Conservation (phyloP, 2,797 vertebrate genomes). For the Enteromius treurensis region DNA sequence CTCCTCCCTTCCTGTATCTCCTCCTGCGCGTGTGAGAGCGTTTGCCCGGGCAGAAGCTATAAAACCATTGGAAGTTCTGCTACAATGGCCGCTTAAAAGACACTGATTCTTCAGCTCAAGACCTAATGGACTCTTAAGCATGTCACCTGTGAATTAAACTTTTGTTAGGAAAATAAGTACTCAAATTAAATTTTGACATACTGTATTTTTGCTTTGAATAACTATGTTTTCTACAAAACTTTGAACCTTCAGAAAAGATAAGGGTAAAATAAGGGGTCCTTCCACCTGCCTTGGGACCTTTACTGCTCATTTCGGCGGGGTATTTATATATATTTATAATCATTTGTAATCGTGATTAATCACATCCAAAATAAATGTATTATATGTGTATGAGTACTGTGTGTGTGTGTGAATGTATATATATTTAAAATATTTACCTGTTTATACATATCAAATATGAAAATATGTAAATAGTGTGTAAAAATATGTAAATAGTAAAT, state of each 20-base stretch:
- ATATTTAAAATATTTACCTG: no score
- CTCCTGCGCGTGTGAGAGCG: conserved; percentile 65
- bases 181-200: neutral
- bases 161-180: conserved; percentile 16
- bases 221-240: neutral
- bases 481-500: no score
- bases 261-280: no score
- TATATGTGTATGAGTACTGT: neutral
- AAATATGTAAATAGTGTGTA: no score
- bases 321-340: no score
- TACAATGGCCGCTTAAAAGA: conserved; percentile 66
- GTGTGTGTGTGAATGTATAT: no score
- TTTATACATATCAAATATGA: no score
- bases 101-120: conserved; percentile 55
- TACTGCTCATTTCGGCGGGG: neutral
- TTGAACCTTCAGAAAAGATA: neutral
- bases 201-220: neutral
- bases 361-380: no score
- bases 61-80: conserved; percentile 67
- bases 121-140: conserved; percentile 64
- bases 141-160: conserved; percentile 64
- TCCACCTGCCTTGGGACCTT: neutral
- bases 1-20: conserved; percentile 61
- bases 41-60: conserved; percentile 63
- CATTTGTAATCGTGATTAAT: no score